Base-by-base conservation (phyloP, 1,140 invertebrate genomes). In the Aphis gossypii region DNA sequence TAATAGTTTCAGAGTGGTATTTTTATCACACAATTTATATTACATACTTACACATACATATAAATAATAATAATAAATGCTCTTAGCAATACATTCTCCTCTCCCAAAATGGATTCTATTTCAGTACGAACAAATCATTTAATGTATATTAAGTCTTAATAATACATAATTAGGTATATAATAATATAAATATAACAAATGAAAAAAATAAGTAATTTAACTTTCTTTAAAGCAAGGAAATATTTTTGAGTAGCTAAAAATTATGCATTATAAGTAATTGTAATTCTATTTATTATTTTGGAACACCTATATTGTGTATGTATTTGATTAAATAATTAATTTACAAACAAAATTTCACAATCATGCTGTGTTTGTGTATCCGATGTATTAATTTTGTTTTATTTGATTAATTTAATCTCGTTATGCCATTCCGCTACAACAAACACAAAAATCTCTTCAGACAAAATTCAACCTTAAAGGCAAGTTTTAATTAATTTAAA, bases 391-490 rank as follows among this genome's bases (percentile, higher is more conserved):
- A 82, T 38, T 44, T 84, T 44, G 21, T 41, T 84, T 84, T 68
- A 68, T 68, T 68, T 68, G 60, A 68, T 68, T 68, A 68, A 68
- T 68, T 68, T 84, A 38, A 86, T 86, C 83, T 44, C 60, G 60
- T 68, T 68, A 68, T 30, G 30, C 60, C 14, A 86, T 41, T 84
- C 44, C 38, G 8, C 21, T 46, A 44, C 83, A 86, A 41, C 38
- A 84, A 86, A 25, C 25, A 44, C 25, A 46, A 21, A 68, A 86
- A 86, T 25, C 30, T 86, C 83, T 86, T 86, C 83, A 44, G 41
- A 86, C 83, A 14, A 44, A 86, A 86, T 23, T 30, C 4, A 44
- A 41, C 2, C 7, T 86, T 30, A 30, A 25, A 30, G 25, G 60
- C 30, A 46, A 44, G 41, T 25, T 44, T 3, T 25, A 46, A 86